Base-by-base conservation (phyloP, 2,113 vertebrate genomes). In the Lophius piscatorius region DNA sequence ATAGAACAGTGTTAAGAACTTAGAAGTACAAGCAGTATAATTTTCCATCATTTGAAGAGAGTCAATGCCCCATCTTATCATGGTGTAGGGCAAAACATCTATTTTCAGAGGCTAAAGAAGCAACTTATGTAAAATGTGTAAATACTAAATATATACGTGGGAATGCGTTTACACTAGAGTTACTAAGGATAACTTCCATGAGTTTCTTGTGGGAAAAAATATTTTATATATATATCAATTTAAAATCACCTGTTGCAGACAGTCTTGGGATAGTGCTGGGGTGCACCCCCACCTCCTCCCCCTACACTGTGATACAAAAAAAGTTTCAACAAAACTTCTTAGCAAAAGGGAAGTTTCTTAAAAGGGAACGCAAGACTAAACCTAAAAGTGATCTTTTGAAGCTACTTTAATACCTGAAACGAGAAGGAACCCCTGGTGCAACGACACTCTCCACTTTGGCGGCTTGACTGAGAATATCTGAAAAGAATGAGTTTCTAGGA, bases 371-470 rank as follows among this genome's bases (percentile, higher is more conserved):
- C 10, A n/a, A 60, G 14, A 14, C 49, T 60, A 28, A 20, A 4
- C 20, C 23, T 55, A 22, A 16, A 11, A 40, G 47, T 47, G 18
- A 54, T 38, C 18, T 26, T 4, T 13, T 55, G 28, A 1, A 35
- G 18, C 1, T 4, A 23, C 16, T 38, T 39, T 2, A 41, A 13
- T 89, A 98, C 97, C 97, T 98, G 96, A 99, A 97, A 99, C 95
- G 97, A 98, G 97, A 99, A 98, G 97, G 96, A 95, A 94, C 96
- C 96, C 96, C 97, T 98, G 94, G 94, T 95, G 95, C 96, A 90
- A 98, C 96, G 94, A 94, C 97, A 98, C 97, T 98, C 97, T 98
- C 97, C 97, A 99, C 97, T 99, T 99, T 99, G 97, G 97, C 97
- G 97, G 97, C 97, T 98, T 97, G 92, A 94, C 92, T 94, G 96